Evolutionary conservation across 2,888 invertebrate species (phyloP), one percentile per base, ranked within the genome.

Genomic region (Odontomyia ornata): DNA sequence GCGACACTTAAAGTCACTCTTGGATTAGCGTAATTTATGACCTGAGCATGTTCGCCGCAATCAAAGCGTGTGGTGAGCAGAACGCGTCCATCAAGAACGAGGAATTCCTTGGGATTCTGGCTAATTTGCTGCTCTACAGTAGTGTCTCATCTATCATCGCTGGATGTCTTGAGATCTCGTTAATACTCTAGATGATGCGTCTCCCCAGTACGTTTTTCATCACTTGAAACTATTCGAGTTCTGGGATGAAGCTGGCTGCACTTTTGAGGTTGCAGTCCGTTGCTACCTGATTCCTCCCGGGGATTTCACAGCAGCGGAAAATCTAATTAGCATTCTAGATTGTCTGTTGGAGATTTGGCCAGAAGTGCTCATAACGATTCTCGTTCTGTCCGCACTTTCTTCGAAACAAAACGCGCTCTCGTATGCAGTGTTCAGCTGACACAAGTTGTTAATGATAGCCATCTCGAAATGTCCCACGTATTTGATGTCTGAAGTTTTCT

Each of bases 1-100:
- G 76, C 77, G 79, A 79, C 79, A 79, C 75, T 77, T 69, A 77
- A 76, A 79, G 79, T 79, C 79, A 79, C 77, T 79, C 76, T 76
- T 73, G 79, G 79, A 79, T 79, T 79, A 75, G 65, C 75, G 76
- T 79, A 77, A 79, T 79, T 79, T 79, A 79, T 77, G 69, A 65
- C 46, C 46, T 47, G 36, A 75, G 75, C 65, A 79, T 79, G 77
- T 72, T 76, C 69, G 67, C 64, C 56, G 28, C 75, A 76, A 76
- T 43, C 67, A 67, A 77, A 60, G 77, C 73, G 67, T 77, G 56
- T 18, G 25, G 36, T 75, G 62, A 60, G 46, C 9, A 3, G 71
- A 52, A 18, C 25, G 46, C 1, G 60, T 25, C 60, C 25, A 15
- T 60, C 60, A 60, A 21, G 21, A 36, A 36, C 36, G 60, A 21